Conservation (phyloP, 2,113 vertebrate genomes). For the Alligator sinensis region DNA sequence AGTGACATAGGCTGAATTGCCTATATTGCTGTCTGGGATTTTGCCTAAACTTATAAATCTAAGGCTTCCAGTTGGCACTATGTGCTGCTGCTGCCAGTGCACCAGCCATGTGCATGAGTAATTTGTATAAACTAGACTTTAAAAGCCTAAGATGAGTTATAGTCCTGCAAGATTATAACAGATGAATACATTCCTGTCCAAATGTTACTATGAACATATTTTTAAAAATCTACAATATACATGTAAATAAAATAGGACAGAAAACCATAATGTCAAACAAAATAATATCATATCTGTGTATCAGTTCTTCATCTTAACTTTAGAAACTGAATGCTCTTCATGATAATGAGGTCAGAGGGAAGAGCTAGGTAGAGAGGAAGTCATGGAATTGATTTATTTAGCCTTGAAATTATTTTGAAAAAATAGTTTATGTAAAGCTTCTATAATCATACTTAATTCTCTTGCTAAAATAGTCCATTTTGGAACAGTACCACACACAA, state of each 20-base stretch:
- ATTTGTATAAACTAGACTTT: neutral
- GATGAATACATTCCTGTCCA: neutral
- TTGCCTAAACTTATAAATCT: neutral
- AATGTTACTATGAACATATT: fast-evolving
- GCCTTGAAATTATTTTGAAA: neutral
- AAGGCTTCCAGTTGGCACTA: neutral
- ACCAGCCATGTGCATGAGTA: neutral
- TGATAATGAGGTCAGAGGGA: neutral
- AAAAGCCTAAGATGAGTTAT: neutral
- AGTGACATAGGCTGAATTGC: slow-evolving; percentile 9
- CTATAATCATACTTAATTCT: neutral
- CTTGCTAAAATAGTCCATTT: neutral
- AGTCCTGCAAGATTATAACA: slow-evolving; percentile 24
- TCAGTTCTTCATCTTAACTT: neutral
- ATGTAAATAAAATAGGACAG: neutral
- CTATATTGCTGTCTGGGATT: neutral
- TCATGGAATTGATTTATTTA: neutral
- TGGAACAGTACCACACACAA: neutral
- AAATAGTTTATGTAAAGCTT: neutral
- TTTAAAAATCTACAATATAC: neutral
- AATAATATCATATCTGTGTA: neutral
- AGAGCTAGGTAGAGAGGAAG: neutral
- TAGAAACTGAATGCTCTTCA: neutral
- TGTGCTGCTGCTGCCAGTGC: neutral
- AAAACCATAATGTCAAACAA: neutral